Evolutionary conservation across 2,797 vertebrate species (phyloP).

Genomic region (Chaenodraco wilsoni): DNA sequence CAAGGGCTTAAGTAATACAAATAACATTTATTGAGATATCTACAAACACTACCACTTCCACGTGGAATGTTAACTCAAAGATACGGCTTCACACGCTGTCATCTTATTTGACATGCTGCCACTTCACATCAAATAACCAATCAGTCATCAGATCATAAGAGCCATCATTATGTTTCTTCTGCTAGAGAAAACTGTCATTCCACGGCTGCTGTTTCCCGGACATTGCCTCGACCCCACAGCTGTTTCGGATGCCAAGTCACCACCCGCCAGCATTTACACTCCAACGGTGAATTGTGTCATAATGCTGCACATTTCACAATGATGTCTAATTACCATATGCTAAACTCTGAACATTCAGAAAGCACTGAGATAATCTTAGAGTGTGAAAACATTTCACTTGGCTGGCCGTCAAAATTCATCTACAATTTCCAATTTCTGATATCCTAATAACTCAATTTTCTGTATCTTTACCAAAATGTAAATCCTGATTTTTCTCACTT

Average conservation of each 20-base stretch:
- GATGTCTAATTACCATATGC: neutral
- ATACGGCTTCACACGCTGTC: neutral
- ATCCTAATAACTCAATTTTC: conserved; percentile 31
- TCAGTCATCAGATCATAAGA: conserved; percentile 10
- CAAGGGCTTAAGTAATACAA: neutral
- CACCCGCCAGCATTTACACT: neutral
- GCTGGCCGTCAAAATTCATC: conserved; percentile 28
- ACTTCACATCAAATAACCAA: conserved; percentile 21
- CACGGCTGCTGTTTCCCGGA: neutral
- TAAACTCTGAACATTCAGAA: neutral
- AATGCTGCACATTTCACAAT: conserved; percentile 9
- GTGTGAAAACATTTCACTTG: conserved; percentile 3
- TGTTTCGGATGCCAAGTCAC: neutral
- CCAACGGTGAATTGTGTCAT: neutral
- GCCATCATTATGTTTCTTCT: neutral
- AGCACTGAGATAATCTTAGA: neutral
- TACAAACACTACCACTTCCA: neutral
- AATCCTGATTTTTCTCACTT: neutral
- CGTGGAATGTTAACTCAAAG: neutral
- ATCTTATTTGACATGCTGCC: neutral
- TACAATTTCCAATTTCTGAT: conserved; percentile 30
- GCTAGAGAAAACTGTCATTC: conserved; percentile 1
- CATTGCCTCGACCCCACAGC: neutral
- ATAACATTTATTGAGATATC: neutral
- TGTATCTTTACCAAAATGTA: conserved; percentile 13